phyloP scores from a whole-genome alignment of 1,140 invertebrate genomes.

The Babylonia areolata region DNA sequence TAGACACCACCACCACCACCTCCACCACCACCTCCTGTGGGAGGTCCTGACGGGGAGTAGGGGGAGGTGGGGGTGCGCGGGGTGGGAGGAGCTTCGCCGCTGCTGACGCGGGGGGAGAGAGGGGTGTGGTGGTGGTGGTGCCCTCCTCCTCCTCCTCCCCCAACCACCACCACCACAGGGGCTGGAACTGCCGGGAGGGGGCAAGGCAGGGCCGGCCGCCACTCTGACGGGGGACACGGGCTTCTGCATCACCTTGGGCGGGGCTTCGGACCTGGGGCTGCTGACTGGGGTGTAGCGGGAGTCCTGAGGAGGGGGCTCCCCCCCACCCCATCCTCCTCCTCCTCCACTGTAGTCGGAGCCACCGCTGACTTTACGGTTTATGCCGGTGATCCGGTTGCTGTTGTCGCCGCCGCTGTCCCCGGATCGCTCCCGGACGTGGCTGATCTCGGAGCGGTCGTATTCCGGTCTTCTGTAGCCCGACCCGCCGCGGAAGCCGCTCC shows the following conservation, averaged over 20 bases:
- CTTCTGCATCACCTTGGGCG: constrained; percentile 30
- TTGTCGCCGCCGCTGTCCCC: constrained; percentile 34
- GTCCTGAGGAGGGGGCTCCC: not conserved
- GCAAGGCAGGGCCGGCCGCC: not conserved
- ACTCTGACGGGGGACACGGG: constrained; percentile 18
- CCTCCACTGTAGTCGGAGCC: constrained; percentile 11
- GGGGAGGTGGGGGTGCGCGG: constrained; percentile 13
- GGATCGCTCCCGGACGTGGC: constrained; percentile 32
- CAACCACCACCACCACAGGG: no score
- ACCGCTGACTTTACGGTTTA: constrained; percentile 6
- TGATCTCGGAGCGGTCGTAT: not conserved
- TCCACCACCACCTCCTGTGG: not conserved
- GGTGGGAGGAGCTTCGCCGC: no score
- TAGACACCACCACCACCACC: not conserved
- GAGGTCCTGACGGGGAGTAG: not conserved
- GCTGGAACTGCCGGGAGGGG: no score
- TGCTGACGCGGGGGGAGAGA: not conserved
- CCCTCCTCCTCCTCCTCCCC: no score
- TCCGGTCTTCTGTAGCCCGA: not conserved
- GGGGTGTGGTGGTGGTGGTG: not conserved
- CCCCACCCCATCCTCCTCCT: not conserved
- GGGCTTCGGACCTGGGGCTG: not conserved
- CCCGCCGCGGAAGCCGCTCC: not conserved
- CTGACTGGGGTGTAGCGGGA: constrained; percentile 13
- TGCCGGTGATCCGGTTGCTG: not conserved